Evolutionary conservation across 2,113 vertebrate species (phyloP), one percentile per base, ranked within the genome.

Genomic region (Cyprinodon brontotheroides): DNA sequence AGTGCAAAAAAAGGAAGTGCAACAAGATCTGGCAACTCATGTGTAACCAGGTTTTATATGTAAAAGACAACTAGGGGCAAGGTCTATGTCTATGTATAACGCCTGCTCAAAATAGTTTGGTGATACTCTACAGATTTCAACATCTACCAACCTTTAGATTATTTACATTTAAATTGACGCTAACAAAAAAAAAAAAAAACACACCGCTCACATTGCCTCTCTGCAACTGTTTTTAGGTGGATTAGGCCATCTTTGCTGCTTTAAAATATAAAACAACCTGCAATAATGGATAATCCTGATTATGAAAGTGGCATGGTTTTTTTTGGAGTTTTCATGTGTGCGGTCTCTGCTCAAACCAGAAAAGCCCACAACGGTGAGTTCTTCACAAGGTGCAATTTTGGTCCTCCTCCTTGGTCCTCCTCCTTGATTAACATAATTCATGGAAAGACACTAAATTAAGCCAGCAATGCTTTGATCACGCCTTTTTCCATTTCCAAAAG

Each of bases 21-120:
- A 86, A 77, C 43, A 53, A 50, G 37, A 87, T 82, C 66, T 72
- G 77, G 82, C 61, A 65, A 81, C 72, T 84, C 67, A 63, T 78
- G 43, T 45, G 74, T 71, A 80, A 80, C 70, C 69, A 82, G 68
- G 72, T 70, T 78, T 66, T 73, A 38, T 66, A 45, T 76, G 86
- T 79, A 43, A 86, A 85, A 84, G 81, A 73, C 65, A 75, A 67
- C 63, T 20, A 22, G 80, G 53, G 76, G 29, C 29, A 29, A 29
- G 29, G 29, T 29, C 61, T 79, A 82, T 57, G 73, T 53, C 66
- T 39, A 37, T 14, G 29, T 71, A 74, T 70, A 14, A 69, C 2
- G 9, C 8, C 10, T 41, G 67, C 65, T 20, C 38, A 36, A 3
- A 36, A 36, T 74, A 29, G 29, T 29, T 29, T 29, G 29, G 29